Evolutionary conservation across 1,140 invertebrate genomes (phyloP).

Genomic region (Myzus persicae): DNA sequence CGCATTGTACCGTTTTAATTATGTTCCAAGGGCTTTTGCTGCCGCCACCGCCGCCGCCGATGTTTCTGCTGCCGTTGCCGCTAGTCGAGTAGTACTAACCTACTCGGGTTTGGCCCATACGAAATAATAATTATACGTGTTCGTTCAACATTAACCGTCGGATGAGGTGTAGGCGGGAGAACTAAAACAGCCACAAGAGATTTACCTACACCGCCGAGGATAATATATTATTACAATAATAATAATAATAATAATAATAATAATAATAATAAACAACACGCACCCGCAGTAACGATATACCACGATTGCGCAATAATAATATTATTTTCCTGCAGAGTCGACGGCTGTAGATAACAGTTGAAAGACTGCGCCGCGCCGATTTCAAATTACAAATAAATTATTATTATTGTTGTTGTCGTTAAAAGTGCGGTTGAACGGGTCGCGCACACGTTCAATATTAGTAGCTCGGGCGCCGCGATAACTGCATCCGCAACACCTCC

Average conservation of each 20-base stretch:
- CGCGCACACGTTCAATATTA: neutral
- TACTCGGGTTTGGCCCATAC: neutral
- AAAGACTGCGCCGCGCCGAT: neutral
- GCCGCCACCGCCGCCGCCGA: neutral
- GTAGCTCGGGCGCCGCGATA: neutral
- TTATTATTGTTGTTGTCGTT: neutral
- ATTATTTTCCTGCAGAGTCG: neutral
- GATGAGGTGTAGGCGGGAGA: neutral
- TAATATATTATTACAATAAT: neutral
- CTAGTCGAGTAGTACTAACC: neutral
- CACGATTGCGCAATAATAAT: neutral
- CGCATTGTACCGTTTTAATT: conserved; percentile 20
- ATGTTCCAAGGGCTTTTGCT: conserved; percentile 22
- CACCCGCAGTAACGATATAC: neutral
- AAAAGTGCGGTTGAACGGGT: neutral
- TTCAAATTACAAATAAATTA: conserved; percentile 2
- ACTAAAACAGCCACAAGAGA: neutral
- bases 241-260: neutral
- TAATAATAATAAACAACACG: no score
- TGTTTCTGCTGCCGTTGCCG: neutral
- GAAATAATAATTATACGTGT: neutral
- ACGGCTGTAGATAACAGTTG: neutral
- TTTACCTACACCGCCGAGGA: neutral
- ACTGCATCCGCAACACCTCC: neutral
- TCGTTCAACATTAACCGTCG: neutral